phyloP scores from a whole-genome alignment of 2,113 vertebrate genomes.

The Pelobates fuscus region DNA sequence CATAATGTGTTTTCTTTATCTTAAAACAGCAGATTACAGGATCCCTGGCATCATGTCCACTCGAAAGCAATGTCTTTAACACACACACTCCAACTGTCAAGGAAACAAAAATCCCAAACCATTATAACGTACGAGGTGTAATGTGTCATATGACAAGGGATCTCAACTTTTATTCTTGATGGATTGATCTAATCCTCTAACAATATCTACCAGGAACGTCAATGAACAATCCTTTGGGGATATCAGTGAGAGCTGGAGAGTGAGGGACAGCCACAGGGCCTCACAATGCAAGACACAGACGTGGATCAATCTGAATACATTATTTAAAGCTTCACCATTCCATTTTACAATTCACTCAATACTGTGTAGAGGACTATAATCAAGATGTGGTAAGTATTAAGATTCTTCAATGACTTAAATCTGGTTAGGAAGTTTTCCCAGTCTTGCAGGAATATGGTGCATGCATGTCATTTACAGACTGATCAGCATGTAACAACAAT shows the following conservation, averaged over 20 bases:
- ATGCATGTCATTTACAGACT: no score
- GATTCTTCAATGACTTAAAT: no score
- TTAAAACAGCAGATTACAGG: no score
- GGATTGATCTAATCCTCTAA: conserved; percentile 46
- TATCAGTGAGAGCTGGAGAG: background rate
- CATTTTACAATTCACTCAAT: conserved; percentile 25
- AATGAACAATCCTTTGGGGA: conserved; percentile 30
- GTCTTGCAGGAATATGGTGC: no score
- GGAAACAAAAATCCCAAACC: background rate
- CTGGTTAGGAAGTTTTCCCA: no score
- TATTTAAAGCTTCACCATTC: conserved; percentile 34
- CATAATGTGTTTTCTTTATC: no score
- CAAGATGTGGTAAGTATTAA: no score
- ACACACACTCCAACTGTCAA: background rate
- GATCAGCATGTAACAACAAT: no score
- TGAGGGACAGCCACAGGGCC: background rate
- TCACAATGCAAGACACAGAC: conserved; percentile 23
- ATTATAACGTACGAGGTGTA: background rate
- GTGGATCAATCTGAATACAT: conserved; percentile 42
- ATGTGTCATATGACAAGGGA: conserved; percentile 6
- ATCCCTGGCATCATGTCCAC: background rate
- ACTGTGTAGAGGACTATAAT: background rate
- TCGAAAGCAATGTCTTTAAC: background rate
- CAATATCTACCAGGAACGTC: conserved; percentile 46
- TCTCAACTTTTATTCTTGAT: conserved; percentile 38